Percentiles rank a stretch among this genome's conserved stretches.
These are phyloP conservation scores for Caenorhabditis sp. DNA, from an alignment of 2,888 invertebrate genomes.

Conservation along the genomic window DNA sequence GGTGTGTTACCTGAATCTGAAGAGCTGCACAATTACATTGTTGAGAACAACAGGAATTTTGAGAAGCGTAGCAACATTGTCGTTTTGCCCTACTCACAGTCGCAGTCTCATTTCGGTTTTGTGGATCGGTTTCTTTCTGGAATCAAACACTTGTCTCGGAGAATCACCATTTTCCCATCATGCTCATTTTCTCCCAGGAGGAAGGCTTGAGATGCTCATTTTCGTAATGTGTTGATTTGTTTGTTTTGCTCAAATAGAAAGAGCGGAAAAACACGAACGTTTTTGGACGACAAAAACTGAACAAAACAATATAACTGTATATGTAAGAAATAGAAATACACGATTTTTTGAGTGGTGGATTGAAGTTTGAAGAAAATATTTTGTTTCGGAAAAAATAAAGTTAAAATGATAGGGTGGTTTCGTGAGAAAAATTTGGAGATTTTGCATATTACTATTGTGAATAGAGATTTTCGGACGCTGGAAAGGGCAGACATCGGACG, in stretches of 20 bases:
- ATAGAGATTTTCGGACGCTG: too few species aligned
- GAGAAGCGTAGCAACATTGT: slow-evolving; percentile 55
- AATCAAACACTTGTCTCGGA: too few species aligned
- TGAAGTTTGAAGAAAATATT: not conserved
- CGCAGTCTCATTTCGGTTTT: slow-evolving; percentile 40
- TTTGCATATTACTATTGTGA: too few species aligned
- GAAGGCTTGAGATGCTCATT: not conserved
- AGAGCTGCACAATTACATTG: slow-evolving; percentile 61
- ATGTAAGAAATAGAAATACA: not conserved
- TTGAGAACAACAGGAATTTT: slow-evolving; percentile 55
- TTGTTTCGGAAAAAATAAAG: not conserved
- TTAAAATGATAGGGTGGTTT: too few species aligned
- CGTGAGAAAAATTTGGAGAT: too few species aligned
- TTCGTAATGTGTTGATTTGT: not conserved
- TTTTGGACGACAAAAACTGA: not conserved
- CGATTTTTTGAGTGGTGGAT: not conserved
- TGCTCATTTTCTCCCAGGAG: not conserved
- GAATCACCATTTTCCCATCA: not conserved
- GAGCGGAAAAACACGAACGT: slow-evolving; percentile 1
- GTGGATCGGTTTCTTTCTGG: slow-evolving; percentile 10
- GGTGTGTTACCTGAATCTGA: slow-evolving; percentile 44
- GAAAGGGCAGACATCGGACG: too few species aligned
- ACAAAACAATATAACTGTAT: not conserved
- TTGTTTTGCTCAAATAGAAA: not conserved
- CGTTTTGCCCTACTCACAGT: slow-evolving; percentile 49